Conservation (phyloP, 2,888 invertebrate species). For the Stenotaenia linearis region DNA sequence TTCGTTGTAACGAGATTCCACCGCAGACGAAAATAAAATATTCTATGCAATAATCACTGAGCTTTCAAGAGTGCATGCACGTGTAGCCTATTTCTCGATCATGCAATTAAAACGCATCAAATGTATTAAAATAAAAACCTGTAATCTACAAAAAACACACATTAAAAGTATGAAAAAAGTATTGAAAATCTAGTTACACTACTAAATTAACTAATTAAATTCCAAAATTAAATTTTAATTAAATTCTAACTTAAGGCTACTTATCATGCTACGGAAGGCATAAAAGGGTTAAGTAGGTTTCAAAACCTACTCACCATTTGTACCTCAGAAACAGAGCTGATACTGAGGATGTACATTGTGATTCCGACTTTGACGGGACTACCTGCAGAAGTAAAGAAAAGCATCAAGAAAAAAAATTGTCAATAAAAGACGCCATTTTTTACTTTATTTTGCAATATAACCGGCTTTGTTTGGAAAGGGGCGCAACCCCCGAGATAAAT, state of each 20-base stretch:
- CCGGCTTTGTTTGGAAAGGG: no score
- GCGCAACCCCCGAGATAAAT: not conserved
- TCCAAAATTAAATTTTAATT: not conserved
- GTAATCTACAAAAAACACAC: not conserved
- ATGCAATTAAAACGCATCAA: not conserved
- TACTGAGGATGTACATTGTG: slow-evolving; percentile 96
- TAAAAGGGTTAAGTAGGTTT: not conserved
- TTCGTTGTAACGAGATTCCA: no score
- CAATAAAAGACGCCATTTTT: not conserved
- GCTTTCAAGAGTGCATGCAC: not conserved
- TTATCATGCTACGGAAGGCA: slow-evolving; percentile 11
- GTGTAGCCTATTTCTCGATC: not conserved
- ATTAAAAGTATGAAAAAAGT: not conserved
- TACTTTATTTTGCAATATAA: not conserved
- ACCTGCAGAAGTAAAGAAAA: slow-evolving; percentile 64
- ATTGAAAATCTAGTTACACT: not conserved
- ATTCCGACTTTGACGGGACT: slow-evolving; percentile 95
- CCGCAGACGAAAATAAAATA: not conserved
- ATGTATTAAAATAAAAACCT: not conserved
- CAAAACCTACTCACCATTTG: slow-evolving; percentile 68
- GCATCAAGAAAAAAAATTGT: not conserved
- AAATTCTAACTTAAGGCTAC: not conserved
- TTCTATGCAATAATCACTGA: not conserved
- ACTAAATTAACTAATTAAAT: not conserved
- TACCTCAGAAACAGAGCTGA: slow-evolving; percentile 97